These are phyloP conservation scores for Aphrocallistes beatrix DNA, from an alignment of 37 sponge, comb jelly and placozoan species.

Conservation along the genomic window DNA sequence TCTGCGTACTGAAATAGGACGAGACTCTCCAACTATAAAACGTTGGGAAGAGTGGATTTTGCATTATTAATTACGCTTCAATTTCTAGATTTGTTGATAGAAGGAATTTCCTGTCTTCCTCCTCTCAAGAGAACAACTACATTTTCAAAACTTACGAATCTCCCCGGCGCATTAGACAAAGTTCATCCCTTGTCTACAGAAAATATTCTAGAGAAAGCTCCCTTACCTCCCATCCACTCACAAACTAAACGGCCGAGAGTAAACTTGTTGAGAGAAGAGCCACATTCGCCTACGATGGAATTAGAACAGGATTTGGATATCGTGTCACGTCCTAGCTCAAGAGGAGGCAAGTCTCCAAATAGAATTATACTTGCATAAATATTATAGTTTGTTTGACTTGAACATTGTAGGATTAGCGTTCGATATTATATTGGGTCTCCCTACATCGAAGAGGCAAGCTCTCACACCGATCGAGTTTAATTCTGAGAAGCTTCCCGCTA, in stretches of 20 bases:
- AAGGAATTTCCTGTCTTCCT: background rate
- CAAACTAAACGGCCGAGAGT: no score
- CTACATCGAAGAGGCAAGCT: background rate
- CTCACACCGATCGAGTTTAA: background rate
- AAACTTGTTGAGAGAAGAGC: no score
- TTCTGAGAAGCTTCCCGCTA: background rate
- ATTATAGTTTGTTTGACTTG: background rate
- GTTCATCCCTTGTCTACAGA: background rate
- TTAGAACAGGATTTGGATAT: background rate
- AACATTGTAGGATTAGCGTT: background rate
- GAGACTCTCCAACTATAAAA: no score
- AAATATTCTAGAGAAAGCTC: constrained; percentile 3
- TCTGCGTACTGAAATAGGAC: no score
- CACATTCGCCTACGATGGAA: background rate
- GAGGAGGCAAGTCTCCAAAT: background rate
- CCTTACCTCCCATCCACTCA: background rate
- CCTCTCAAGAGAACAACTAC: background rate
- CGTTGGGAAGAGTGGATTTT: no score
- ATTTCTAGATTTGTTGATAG: constrained; percentile 9
- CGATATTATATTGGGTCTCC: background rate
- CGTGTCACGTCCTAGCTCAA: background rate
- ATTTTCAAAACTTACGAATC: background rate
- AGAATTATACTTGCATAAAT: background rate
- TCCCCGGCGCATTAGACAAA: background rate
- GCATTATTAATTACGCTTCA: no score